Conservation (phyloP, 2,797 vertebrate species). For the Arrhamphus sclerolepis region DNA sequence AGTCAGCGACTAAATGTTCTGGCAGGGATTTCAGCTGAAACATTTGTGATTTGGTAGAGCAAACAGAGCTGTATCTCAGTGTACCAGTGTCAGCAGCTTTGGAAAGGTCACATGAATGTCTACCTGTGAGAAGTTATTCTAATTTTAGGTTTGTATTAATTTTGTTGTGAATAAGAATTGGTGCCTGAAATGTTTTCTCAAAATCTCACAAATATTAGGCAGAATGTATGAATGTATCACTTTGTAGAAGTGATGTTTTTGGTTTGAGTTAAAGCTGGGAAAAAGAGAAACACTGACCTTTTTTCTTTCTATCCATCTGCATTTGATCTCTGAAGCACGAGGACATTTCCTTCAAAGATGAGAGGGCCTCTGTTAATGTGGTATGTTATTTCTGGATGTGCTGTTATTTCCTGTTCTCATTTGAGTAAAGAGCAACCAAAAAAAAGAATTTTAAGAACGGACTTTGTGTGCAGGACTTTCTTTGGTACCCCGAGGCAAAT, state of each 20-base stretch:
- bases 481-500: constrained; percentile 96
- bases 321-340: constrained; percentile 84
- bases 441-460: background rate
- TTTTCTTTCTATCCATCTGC: constrained; percentile 32
- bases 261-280: constrained; percentile 10
- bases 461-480: constrained; percentile 87
- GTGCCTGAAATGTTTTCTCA: no score
- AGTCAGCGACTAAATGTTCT: no score
- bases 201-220: no score
- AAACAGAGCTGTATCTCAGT: no score
- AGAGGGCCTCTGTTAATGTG: constrained; percentile 87
- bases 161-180: no score
- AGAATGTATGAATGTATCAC: background rate
- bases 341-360: constrained; percentile 92
- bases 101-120: no score
- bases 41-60: no score
- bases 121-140: no score
- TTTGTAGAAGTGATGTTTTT: constrained; percentile 20
- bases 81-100: no score
- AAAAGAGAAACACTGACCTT: constrained; percentile 28
- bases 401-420: constrained; percentile 8
- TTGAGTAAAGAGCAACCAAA: constrained; percentile 2
- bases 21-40: no score
- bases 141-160: background rate
- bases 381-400: constrained; percentile 79